phyloP scores from a whole-genome alignment of 2,888 invertebrate genomes.

The Celastrina argiolus region DNA sequence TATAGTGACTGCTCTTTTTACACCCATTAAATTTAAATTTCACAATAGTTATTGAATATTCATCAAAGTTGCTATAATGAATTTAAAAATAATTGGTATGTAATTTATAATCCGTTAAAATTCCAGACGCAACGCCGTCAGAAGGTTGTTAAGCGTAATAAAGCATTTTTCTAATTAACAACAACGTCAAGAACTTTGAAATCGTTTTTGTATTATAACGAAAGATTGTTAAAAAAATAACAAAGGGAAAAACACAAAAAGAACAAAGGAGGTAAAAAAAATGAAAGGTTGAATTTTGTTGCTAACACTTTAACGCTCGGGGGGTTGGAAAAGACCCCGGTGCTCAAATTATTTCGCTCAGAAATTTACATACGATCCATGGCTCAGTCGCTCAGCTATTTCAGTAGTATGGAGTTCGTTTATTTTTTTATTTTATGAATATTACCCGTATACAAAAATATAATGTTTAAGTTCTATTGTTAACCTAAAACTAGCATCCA shows the following conservation, averaged over 20 bases:
- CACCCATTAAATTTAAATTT: too few species aligned
- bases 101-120: not conserved
- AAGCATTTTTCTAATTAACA: slow-evolving; percentile 10
- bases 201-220: not conserved
- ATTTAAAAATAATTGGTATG: not conserved
- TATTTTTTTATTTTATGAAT: not conserved
- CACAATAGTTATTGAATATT: too few species aligned
- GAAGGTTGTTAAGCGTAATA: not conserved
- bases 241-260: slow-evolving; percentile 5
- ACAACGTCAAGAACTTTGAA: slow-evolving; percentile 2
- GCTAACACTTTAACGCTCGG: slow-evolving; percentile 12
- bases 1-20: too few species aligned
- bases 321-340: not conserved
- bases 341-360: not conserved
- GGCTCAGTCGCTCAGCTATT: not conserved
- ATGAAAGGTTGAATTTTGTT: slow-evolving; percentile 13
- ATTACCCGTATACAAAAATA: too few species aligned
- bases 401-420: not conserved
- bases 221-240: not conserved
- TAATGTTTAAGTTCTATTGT: too few species aligned
- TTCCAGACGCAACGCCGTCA: not conserved
- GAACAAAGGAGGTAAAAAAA: slow-evolving; percentile 16
- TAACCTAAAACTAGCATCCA: too few species aligned
- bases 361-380: not conserved
- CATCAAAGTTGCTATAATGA: too few species aligned